Conservation (phyloP, 2,113 vertebrate species). For the Ursus arctos region DNA sequence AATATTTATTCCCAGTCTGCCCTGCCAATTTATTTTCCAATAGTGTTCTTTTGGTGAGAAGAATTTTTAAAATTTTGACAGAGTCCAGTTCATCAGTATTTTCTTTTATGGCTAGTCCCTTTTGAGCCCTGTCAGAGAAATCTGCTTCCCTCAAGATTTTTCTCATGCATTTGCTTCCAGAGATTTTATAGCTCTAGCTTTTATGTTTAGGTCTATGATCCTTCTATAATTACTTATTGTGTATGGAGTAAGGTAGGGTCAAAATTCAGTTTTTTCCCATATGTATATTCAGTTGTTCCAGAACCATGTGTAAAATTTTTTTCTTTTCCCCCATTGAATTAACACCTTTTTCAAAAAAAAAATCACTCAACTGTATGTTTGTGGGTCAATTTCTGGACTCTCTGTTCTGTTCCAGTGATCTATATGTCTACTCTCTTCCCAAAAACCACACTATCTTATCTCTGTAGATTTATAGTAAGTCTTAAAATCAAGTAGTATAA, state of each 20-base stretch:
- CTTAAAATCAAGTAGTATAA: conserved; percentile 61
- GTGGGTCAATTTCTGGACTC: conserved; percentile 19
- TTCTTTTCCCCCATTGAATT: conserved; percentile 30
- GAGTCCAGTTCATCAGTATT: conserved; percentile 35
- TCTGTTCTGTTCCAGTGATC: conserved; percentile 57
- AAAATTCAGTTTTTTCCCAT: not conserved
- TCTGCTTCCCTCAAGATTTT: conserved; percentile 37
- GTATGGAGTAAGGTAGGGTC: not conserved
- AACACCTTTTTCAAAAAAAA: conserved; percentile 56
- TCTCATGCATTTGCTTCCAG: conserved; percentile 56
- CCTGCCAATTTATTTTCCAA: conserved; percentile 36
- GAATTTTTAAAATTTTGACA: conserved; percentile 26
- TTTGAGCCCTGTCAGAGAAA: conserved; percentile 44
- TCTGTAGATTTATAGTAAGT: conserved; percentile 62
- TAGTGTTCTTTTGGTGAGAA: conserved; percentile 45
- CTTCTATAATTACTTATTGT: conserved; percentile 25
- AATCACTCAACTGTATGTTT: not conserved
- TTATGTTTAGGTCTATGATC: conserved; percentile 31
- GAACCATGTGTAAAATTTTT: not conserved
- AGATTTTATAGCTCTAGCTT: conserved; percentile 54
- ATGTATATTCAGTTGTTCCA: conserved; percentile 46
- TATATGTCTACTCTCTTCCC: conserved; percentile 45
- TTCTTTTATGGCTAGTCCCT: conserved; percentile 41
- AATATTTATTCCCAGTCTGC: conserved; percentile 33
- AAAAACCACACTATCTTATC: conserved; percentile 65